Evolutionary conservation across 2,797 vertebrate species (phyloP).

Genomic region (Molossus alvarezi): DNA sequence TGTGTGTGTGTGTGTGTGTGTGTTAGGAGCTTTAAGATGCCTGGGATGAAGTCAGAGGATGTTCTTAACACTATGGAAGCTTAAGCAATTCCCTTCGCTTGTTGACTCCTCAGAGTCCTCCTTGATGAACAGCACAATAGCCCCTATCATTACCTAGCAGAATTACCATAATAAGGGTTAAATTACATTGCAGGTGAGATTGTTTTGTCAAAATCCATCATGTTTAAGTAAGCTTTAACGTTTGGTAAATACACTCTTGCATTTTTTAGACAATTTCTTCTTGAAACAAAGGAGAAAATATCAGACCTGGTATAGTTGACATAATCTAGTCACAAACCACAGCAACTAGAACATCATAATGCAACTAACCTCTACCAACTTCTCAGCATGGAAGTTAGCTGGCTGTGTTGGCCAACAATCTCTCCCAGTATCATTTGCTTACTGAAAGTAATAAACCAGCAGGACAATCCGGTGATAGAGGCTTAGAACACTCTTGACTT

Average conservation of each 20-base stretch:
- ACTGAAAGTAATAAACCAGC: constrained; percentile 47
- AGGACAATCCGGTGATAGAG: neutral
- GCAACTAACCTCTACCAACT: neutral
- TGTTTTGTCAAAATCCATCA: constrained; percentile 32
- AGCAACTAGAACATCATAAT: neutral
- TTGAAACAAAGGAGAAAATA: constrained; percentile 14
- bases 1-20: neutral
- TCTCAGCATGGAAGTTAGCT: neutral
- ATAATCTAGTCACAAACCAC: neutral
- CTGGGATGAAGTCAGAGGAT: neutral
- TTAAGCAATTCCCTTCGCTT: neutral
- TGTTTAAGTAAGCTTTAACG: constrained; percentile 3
- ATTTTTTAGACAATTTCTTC: constrained; percentile 22
- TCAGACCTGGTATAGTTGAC: neutral
- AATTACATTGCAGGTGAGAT: neutral
- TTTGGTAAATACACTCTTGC: neutral
- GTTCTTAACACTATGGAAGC: neutral
- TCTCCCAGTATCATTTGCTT: neutral
- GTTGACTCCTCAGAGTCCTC: neutral
- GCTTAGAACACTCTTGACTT: constrained; percentile 5
- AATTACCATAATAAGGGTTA: neutral
- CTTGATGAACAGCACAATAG: neutral
- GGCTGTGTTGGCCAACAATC: neutral
- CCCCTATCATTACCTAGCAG: neutral
- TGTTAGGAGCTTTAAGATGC: neutral